Conservation (phyloP, 2,113 vertebrate species). For the Panthera uncia region DNA sequence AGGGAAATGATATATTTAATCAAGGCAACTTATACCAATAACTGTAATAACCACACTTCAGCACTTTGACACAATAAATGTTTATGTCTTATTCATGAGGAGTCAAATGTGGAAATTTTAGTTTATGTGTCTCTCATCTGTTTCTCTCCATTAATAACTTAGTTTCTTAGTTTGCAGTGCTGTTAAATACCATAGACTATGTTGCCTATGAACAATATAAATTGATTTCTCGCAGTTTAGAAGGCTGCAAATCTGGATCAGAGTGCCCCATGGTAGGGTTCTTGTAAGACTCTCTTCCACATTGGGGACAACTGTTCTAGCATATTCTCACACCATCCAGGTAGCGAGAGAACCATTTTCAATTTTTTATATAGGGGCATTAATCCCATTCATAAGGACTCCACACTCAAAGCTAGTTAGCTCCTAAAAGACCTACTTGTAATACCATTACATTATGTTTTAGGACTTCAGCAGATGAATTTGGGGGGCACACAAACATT, state of each 20-base stretch:
- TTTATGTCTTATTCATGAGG: neutral
- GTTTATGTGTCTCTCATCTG: neutral
- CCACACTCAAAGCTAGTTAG: neutral
- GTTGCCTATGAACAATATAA: neutral
- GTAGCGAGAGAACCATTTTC: too few relatives aligned
- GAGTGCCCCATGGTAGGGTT: neutral
- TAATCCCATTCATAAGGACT: neutral
- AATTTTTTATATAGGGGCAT: neutral
- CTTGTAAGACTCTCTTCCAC: neutral
- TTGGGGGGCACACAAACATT: neutral
- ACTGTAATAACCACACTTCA: neutral
- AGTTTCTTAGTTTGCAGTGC: neutral
- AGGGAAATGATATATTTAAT: neutral
- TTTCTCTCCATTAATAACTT: neutral
- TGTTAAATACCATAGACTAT: neutral
- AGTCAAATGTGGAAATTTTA: neutral
- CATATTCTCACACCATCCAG: neutral
- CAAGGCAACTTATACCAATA: neutral
- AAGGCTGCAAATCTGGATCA: neutral
- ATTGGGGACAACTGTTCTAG: neutral
- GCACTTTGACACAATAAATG: neutral
- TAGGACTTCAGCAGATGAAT: neutral
- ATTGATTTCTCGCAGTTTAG: neutral
- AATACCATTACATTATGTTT: too few relatives aligned
- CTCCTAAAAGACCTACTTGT: neutral